Evolutionary conservation across 2,888 invertebrate genomes (phyloP).

Genomic region (Rotaria socialis): DNA sequence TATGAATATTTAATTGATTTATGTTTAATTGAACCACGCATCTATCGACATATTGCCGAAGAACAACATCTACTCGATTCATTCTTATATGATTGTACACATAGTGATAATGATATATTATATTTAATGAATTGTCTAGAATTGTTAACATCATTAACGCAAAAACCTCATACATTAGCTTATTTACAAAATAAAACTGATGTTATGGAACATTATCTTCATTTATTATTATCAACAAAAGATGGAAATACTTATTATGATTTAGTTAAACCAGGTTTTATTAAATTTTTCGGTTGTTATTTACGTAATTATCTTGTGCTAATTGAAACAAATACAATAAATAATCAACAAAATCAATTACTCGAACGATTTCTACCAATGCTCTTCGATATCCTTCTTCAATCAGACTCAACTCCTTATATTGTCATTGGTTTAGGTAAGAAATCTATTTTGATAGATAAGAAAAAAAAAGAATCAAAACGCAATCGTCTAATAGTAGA

Average conservation of each 20-base stretch:
- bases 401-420: background rate
- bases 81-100: slow-evolving; percentile 24
- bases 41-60: background rate
- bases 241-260: background rate
- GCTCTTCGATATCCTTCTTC: background rate
- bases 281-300: slow-evolving; percentile 33
- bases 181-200: slow-evolving; percentile 31
- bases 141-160: background rate
- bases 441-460: background rate
- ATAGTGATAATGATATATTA: background rate
- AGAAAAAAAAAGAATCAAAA: background rate
- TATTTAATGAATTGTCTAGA: slow-evolving; percentile 31
- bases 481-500: background rate
- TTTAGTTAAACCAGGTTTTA: slow-evolving; percentile 5
- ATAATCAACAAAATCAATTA: background rate
- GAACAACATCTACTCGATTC: slow-evolving; percentile 13
- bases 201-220: slow-evolving; percentile 18
- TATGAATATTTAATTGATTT: slow-evolving; percentile 31
- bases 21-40: slow-evolving; percentile 8
- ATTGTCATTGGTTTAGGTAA: background rate
- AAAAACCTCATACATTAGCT: background rate
- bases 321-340: background rate
- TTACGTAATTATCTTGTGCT: background rate
- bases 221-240: slow-evolving; percentile 2
- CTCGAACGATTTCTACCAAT: slow-evolving; percentile 20